phyloP scores from a whole-genome alignment of 2,888 invertebrate species.

The Dynastes hyllus region DNA sequence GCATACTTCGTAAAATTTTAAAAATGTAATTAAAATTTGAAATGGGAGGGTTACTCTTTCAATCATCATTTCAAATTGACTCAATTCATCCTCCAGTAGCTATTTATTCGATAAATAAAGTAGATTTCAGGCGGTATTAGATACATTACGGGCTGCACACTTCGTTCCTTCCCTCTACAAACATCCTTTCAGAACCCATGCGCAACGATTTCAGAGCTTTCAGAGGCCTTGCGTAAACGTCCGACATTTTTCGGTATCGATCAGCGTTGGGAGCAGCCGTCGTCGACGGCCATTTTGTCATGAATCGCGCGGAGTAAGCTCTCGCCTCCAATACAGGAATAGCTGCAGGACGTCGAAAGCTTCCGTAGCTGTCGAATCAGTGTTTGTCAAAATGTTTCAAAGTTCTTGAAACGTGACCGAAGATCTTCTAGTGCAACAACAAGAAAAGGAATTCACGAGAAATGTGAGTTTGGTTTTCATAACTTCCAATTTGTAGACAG shows the following conservation, averaged over 20 bases:
- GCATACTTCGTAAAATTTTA: too few species aligned
- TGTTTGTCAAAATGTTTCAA: slow-evolving; percentile 58
- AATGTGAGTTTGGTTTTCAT: slow-evolving; percentile 30
- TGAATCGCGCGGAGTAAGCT: slow-evolving; percentile 40
- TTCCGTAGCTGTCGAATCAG: slow-evolving; percentile 49
- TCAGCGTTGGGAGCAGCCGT: slow-evolving; percentile 66
- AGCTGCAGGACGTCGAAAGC: slow-evolving; percentile 56
- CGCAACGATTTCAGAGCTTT: slow-evolving; percentile 55
- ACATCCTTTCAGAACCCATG: slow-evolving; percentile 55
- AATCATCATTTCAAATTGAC: background rate
- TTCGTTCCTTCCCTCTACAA: background rate
- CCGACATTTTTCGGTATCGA: slow-evolving; percentile 64
- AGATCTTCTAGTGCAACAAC: slow-evolving; percentile 19
- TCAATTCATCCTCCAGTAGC: background rate
- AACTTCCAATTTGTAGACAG: background rate
- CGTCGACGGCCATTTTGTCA: slow-evolving; percentile 66
- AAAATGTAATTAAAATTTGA: background rate
- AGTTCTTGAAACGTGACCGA: slow-evolving; percentile 57
- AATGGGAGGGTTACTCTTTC: background rate
- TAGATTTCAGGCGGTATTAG: slow-evolving; percentile 38
- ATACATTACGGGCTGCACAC: background rate
- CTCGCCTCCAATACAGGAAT: slow-evolving; percentile 24
- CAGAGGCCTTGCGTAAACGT: slow-evolving; percentile 63
- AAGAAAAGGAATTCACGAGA: slow-evolving; percentile 3
- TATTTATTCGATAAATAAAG: slow-evolving; percentile 33